Percentiles rank a stretch among this genome's conserved stretches.
Evolutionary conservation across 2,888 invertebrate genomes (phyloP).

Genomic region (Taenaris catops): DNA sequence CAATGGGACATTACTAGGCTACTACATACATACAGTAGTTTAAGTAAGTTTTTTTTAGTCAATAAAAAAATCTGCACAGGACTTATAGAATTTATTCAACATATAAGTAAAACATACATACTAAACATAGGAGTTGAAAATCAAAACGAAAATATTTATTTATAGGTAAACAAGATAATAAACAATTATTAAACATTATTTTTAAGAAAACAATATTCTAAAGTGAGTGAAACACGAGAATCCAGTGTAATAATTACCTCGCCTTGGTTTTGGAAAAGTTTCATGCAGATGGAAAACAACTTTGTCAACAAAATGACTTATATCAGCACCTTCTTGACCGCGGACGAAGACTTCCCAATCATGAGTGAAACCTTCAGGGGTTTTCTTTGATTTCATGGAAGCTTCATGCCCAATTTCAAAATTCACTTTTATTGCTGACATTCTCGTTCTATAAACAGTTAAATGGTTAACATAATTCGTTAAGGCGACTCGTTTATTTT

Average conservation of each 20-base stretch:
- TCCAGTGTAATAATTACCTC: conserved; percentile 85
- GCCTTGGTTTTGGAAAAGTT: conserved; percentile 94
- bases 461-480: conserved; percentile 11
- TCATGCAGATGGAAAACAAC: conserved; percentile 94
- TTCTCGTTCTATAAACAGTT: conserved; percentile 42
- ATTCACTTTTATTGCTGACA: conserved; percentile 81
- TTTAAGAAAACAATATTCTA: no score
- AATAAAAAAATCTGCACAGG: no score
- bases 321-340: conserved; percentile 92
- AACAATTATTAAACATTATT: no score
- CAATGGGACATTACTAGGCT: no score
- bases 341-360: conserved; percentile 98
- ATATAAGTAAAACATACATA: no score
- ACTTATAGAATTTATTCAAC: no score
- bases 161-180: no score
- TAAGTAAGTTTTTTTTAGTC: no score
- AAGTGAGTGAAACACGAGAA: no score
- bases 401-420: conserved; percentile 97
- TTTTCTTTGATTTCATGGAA: conserved; percentile 87
- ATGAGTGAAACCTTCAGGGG: conserved; percentile 96
- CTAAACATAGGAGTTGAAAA: no score
- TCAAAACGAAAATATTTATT: no score
- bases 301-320: conserved; percentile 95
- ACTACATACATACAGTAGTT: no score
- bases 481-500: conserved; percentile 11